Evolutionary conservation across 2,888 invertebrate genomes (phyloP).

Genomic region (Hemaris fuciformis): DNA sequence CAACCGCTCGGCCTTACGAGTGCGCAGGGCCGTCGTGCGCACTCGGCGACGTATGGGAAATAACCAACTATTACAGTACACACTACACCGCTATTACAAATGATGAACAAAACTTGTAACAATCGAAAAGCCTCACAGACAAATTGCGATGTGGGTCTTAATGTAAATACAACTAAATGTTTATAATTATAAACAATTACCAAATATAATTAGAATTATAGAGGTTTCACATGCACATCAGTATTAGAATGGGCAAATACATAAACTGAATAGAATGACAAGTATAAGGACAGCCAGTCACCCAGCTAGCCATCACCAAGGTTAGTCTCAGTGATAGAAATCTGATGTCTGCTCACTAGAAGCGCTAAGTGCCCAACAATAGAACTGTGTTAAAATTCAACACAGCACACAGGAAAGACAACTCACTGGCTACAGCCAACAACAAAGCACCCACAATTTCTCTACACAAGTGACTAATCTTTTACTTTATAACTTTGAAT

Average conservation of each 20-base stretch:
- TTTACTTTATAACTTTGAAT: neutral
- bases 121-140: neutral
- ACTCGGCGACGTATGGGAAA: neutral
- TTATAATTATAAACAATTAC: neutral
- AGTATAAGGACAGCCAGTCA: neutral
- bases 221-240: neutral
- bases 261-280: neutral
- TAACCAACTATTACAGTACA: neutral
- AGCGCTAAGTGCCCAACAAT: neutral
- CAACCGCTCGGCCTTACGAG: neutral
- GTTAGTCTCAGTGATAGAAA: neutral
- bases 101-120: neutral
- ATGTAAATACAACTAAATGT: neutral
- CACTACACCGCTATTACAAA: neutral
- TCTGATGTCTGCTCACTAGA: neutral
- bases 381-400: constrained; percentile 4
- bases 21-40: neutral
- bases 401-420: constrained; percentile 5
- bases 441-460: neutral
- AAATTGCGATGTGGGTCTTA: neutral
- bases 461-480: neutral
- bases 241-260: neutral
- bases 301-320: neutral
- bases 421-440: neutral
- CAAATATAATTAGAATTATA: neutral